A percentile compares a stretch with the other conserved stretches of the same genome.
These are phyloP conservation scores for Muscina levida DNA, from an alignment of 2,888 invertebrate species.

Conservation along the genomic window DNA sequence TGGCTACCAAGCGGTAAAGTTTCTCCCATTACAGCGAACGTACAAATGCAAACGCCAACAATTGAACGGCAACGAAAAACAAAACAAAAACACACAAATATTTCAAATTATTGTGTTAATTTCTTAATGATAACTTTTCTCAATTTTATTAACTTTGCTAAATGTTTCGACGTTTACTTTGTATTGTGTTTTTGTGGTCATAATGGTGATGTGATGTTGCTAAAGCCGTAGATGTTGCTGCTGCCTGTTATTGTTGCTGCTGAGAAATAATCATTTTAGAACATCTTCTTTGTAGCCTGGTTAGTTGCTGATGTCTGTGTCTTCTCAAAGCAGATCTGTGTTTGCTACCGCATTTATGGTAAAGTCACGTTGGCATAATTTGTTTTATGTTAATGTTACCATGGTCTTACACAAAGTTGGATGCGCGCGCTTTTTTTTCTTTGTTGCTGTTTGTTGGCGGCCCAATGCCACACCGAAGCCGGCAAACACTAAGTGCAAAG, in stretches of 20 bases:
- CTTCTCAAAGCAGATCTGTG: constrained; percentile 8
- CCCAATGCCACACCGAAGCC: constrained; percentile 39
- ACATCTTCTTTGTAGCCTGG: constrained; percentile 34
- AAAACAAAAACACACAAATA: constrained; percentile 18
- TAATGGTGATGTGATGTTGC: too few species aligned
- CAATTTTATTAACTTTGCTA: constrained; percentile 44
- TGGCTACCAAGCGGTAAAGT: neutral
- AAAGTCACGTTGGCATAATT: constrained; percentile 81
- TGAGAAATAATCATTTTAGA: constrained; percentile 63
- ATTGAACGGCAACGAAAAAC: neutral
- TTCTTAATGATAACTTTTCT: constrained; percentile 62
- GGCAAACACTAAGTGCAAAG: constrained; percentile 43
- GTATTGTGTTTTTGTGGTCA: neutral
- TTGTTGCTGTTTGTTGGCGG: constrained; percentile 70
- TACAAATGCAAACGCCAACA: neutral
- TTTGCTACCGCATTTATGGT: constrained; percentile 77
- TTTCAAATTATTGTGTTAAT: constrained; percentile 58
- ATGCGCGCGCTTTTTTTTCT: too few species aligned
- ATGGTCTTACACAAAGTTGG: constrained; percentile 58
- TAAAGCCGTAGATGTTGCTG: neutral
- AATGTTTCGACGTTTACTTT: neutral
- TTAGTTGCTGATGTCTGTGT: neutral
- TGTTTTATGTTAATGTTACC: constrained; percentile 80
- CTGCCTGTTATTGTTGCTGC: constrained; percentile 9
- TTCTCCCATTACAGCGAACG: too few species aligned